A percentile compares a stretch with the other conserved stretches of the same genome.
Evolutionary conservation across 2,797 vertebrate genomes (phyloP).

Genomic region (Tenualosa ilisha): DNA sequence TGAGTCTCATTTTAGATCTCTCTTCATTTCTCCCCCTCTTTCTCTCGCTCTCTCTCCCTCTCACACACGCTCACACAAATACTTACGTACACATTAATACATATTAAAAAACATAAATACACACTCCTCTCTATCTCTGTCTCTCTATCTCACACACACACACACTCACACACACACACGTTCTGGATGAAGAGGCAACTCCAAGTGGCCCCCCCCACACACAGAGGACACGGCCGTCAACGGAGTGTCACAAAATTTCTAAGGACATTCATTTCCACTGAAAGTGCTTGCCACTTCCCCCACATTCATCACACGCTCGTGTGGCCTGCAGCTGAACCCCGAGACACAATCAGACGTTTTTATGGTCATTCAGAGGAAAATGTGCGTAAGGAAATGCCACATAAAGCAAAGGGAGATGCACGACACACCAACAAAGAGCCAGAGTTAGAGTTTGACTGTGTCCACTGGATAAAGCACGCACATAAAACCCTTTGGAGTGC

Average conservation of each 20-base stretch:
- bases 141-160: neutral
- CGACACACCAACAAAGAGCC: neutral
- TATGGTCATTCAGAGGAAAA: slow-evolving; percentile 26
- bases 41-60: neutral
- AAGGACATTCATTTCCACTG: slow-evolving; percentile 34
- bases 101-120: neutral
- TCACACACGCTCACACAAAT: neutral
- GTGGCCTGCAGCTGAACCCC: slow-evolving; percentile 8
- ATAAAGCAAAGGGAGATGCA: slow-evolving; percentile 21
- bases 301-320: neutral
- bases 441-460: slow-evolving; percentile 13
- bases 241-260: slow-evolving; percentile 28
- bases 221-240: neutral
- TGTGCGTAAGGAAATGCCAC: slow-evolving; percentile 18
- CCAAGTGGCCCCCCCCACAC: neutral
- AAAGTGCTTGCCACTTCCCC: neutral
- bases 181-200: no score
- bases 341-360: slow-evolving; percentile 9
- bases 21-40: neutral
- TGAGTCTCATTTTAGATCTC: neutral
- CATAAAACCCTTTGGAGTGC: neutral
- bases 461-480: slow-evolving; percentile 1
- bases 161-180: neutral
- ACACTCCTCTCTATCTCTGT: neutral
- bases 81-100: neutral